phyloP scores from a whole-genome alignment of 1,140 invertebrate genomes.

The Brachionus sp. region DNA sequence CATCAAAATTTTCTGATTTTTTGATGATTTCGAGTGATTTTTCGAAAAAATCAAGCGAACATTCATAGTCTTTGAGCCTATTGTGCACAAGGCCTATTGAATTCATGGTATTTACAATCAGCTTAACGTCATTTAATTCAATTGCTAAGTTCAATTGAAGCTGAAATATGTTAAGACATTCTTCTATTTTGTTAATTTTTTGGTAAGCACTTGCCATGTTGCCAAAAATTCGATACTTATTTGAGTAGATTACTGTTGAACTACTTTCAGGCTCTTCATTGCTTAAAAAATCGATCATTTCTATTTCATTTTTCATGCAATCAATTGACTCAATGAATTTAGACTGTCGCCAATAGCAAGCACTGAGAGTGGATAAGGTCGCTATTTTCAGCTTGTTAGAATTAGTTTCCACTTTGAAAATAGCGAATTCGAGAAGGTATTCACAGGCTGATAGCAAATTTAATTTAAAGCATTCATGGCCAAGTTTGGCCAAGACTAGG shows the following conservation, averaged over 20 bases:
- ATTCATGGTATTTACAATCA: not conserved
- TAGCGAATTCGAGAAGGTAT: slow-evolving; percentile 23
- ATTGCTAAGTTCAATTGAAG: slow-evolving; percentile 19
- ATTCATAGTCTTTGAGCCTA: not conserved
- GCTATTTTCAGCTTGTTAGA: slow-evolving; percentile 28
- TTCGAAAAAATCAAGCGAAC: slow-evolving; percentile 2
- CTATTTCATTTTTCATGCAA: slow-evolving; percentile 31
- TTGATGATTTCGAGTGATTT: slow-evolving; percentile 25
- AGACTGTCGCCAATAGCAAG: slow-evolving; percentile 29
- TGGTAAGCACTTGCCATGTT: slow-evolving; percentile 40
- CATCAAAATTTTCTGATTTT: not conserved
- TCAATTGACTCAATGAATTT: slow-evolving; percentile 39
- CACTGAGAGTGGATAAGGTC: slow-evolving; percentile 10
- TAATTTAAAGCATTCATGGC: slow-evolving; percentile 41
- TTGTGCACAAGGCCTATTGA: slow-evolving; percentile 39
- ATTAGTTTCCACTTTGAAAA: not conserved
- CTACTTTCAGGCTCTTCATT: not conserved
- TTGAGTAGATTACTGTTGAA: not conserved
- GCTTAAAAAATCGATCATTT: not conserved
- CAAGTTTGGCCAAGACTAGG: slow-evolving; percentile 43
- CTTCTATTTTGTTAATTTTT: slow-evolving; percentile 15
- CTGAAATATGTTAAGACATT: slow-evolving; percentile 29
- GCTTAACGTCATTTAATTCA: slow-evolving; percentile 16
- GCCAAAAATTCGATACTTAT: slow-evolving; percentile 23
- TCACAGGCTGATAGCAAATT: slow-evolving; percentile 24